Conservation (phyloP, 2,113 vertebrate species). For the Thermophis baileyi region DNA sequence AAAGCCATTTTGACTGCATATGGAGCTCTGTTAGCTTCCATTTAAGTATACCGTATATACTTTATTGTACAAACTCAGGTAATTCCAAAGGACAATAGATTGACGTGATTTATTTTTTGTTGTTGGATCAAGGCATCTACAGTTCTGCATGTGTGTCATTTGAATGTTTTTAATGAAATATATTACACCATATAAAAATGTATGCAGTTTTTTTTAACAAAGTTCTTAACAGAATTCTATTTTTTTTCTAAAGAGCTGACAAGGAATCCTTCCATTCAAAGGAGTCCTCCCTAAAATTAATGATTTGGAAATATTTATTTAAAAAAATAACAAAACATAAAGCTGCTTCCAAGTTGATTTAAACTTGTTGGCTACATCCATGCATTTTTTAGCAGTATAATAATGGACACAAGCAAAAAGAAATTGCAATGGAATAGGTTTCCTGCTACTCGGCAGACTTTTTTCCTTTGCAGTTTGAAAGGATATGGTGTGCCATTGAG, state of each 20-base stretch:
- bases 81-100: neutral
- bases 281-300: neutral
- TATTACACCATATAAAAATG: neutral
- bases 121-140: neutral
- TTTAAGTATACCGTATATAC: neutral
- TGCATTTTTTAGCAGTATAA: neutral
- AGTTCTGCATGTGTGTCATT: neutral
- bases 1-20: neutral
- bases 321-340: neutral
- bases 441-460: neutral
- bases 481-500: neutral
- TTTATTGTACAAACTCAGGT: neutral
- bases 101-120: neutral
- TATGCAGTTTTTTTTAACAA: neutral
- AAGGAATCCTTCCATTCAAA: neutral
- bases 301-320: neutral
- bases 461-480: neutral
- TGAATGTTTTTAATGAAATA: conserved; percentile 17
- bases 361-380: neutral
- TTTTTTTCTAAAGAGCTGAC: neutral
- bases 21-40: neutral
- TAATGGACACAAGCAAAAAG: neutral
- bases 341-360: neutral
- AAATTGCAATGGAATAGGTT: neutral
- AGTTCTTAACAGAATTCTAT: neutral